Base-by-base conservation (phyloP, 2,888 invertebrate genomes). In the Drosophila setosimentum region DNA sequence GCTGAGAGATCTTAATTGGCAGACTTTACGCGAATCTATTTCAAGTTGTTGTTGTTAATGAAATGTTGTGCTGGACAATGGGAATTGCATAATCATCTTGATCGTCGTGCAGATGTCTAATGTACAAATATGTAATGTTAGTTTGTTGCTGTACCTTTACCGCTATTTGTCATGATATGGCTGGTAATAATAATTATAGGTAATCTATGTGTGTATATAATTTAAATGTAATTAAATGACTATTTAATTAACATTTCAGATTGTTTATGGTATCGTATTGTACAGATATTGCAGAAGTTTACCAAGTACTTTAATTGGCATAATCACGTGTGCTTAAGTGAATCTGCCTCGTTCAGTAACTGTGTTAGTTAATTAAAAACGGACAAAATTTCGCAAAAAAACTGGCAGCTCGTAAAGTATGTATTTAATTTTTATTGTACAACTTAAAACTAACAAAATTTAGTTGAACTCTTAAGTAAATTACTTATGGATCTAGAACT, bases 1-100 rank as follows among this genome's bases (percentile, higher is more conserved):
- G 37, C 57, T 16, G 16, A 58, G 66, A 89, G 81, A 74, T 82
- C 89, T 89, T 86, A 89, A 86, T 86, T 88, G 89, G 89, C 84
- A 73, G 49, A 67, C 37, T 59, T 30, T 60, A 53, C 57, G 64
- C 42, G 60, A 75, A 74, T 65, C 74, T 65, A 64, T 75, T 75
- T 74, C 65, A 53, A 62, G 73, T 35, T 49, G 48, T 29, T 49
- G 32, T 3, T 67, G 84, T 88, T 88, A 76, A 89, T 86, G 89
- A 83, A 88, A 88, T 78, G 37, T 55, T n/a, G 68, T 70, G 45
- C 73, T 63, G 82, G 89, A 89, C 89, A 85, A 86, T 82, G 78
- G 71, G 61, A 5, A 80, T 87, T 86, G 87, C 85, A 89, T 78
- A 88, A 86, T 55, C n/a, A n/a, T 29, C 11, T 37, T 42, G 57